Evolutionary conservation across 1,140 invertebrate species (phyloP).

Genomic region (Caerostris darwini): DNA sequence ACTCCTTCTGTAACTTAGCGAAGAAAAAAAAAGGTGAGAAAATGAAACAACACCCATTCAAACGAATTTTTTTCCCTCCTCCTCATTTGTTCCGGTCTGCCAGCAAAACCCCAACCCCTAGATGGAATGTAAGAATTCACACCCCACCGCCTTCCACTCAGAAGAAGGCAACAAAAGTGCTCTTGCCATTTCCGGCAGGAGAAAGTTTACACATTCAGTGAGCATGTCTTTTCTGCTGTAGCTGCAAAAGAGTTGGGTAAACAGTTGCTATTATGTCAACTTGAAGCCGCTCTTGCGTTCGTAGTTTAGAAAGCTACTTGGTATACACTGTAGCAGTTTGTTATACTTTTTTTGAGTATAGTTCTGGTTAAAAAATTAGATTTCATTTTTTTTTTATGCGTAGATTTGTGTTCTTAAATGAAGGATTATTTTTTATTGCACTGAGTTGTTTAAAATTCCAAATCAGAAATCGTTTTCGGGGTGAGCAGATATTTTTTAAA

Average conservation of each 20-base stretch:
- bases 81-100: slow-evolving; percentile 37
- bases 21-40: not conserved
- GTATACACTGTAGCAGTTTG: not conserved
- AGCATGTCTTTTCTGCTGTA: not conserved
- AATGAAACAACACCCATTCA: not conserved
- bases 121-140: not conserved
- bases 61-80: not conserved
- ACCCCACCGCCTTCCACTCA: not conserved
- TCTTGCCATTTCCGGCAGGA: slow-evolving; percentile 36
- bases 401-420: not conserved
- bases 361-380: not conserved
- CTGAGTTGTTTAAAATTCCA: not conserved
- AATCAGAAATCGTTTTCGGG: too few species aligned
- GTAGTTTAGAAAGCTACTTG: not conserved
- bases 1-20: not conserved
- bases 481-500: too few species aligned
- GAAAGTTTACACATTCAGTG: not conserved
- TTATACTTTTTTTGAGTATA: not conserved
- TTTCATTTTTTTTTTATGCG: not conserved
- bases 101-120: not conserved
- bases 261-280: not conserved
- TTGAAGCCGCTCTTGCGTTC: not conserved
- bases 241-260: not conserved
- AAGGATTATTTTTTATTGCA: not conserved
- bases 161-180: not conserved